Percentiles rank a stretch among this genome's conserved stretches.
Conservation (phyloP, 2,888 invertebrate species). For the Chloromyia formosa region DNA sequence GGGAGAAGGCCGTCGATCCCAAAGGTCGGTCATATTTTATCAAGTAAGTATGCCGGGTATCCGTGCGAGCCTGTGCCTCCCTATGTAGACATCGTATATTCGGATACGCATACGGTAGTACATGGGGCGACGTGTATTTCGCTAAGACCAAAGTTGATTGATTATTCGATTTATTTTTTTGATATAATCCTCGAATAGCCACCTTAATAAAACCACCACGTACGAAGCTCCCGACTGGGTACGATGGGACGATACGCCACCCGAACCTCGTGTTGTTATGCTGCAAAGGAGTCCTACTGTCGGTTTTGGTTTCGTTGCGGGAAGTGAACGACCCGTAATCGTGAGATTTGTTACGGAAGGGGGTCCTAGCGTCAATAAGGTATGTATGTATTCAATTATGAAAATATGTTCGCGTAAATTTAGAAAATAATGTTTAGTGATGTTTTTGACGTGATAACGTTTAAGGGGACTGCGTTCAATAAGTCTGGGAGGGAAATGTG, state of each 20-base stretch:
- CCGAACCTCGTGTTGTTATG: slow-evolving; percentile 80
- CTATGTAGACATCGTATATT: not conserved
- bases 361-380: slow-evolving; percentile 90
- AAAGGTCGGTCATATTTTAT: slow-evolving; percentile 82
- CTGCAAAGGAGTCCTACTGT: slow-evolving; percentile 79
- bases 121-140: not conserved
- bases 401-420: not conserved
- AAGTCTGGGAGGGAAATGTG: no score
- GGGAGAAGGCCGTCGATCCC: slow-evolving; percentile 88
- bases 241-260: slow-evolving; percentile 75
- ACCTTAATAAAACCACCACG: slow-evolving; percentile 88
- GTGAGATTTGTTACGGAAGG: slow-evolving; percentile 89
- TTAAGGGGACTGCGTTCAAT: no score
- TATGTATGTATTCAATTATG: slow-evolving; percentile 53
- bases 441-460: no score
- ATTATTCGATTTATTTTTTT: slow-evolving; percentile 40
- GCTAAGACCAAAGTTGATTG: slow-evolving; percentile 25
- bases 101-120: not conserved
- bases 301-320: slow-evolving; percentile 96
- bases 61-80: not conserved
- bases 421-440: not conserved
- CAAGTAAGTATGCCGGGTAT: slow-evolving; percentile 69
- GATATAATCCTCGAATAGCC: slow-evolving; percentile 64
- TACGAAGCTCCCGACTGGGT: slow-evolving; percentile 81
- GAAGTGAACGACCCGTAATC: slow-evolving; percentile 90